A percentile compares a stretch with the other conserved stretches of the same genome.
phyloP scores from a whole-genome alignment of 2,888 invertebrate genomes.

The Leucoptera coffeella region DNA sequence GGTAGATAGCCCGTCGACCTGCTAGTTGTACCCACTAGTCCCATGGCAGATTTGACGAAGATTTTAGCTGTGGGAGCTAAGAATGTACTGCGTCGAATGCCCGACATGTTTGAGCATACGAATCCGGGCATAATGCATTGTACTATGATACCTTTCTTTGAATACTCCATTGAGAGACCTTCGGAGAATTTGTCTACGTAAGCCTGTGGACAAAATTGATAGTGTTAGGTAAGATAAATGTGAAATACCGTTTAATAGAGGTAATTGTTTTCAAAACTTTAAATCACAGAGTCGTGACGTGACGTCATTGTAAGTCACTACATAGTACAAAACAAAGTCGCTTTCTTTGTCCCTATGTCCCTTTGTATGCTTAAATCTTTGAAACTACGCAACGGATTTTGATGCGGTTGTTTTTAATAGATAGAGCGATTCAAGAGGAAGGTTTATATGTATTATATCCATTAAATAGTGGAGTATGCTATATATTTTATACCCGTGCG shows the following conservation, averaged over 20 bases:
- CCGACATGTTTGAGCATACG: slow-evolving; percentile 89
- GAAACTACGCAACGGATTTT: too few species aligned
- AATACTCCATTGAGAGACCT: slow-evolving; percentile 71
- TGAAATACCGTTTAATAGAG: background rate
- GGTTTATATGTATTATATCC: too few species aligned
- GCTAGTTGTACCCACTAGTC: slow-evolving; percentile 62
- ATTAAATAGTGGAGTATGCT: too few species aligned
- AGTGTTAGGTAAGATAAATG: too few species aligned
- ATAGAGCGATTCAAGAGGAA: too few species aligned
- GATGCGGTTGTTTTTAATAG: too few species aligned
- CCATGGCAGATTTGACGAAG: slow-evolving; percentile 66
- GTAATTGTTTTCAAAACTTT: background rate
- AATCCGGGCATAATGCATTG: slow-evolving; percentile 84
- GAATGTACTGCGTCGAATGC: slow-evolving; percentile 64
- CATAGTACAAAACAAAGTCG: too few species aligned
- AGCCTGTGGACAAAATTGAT: slow-evolving; percentile 44
- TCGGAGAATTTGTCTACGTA: slow-evolving; percentile 77
- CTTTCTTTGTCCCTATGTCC: too few species aligned
- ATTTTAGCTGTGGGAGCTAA: slow-evolving; percentile 70
- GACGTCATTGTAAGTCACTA: too few species aligned
- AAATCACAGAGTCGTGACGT: background rate
- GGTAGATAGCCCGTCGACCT: slow-evolving; percentile 73
- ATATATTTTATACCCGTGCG: too few species aligned
- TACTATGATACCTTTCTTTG: slow-evolving; percentile 63
- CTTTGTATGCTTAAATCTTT: too few species aligned